Evolutionary conservation across 2,888 invertebrate genomes (phyloP).

Genomic region (Desoria tigrina): DNA sequence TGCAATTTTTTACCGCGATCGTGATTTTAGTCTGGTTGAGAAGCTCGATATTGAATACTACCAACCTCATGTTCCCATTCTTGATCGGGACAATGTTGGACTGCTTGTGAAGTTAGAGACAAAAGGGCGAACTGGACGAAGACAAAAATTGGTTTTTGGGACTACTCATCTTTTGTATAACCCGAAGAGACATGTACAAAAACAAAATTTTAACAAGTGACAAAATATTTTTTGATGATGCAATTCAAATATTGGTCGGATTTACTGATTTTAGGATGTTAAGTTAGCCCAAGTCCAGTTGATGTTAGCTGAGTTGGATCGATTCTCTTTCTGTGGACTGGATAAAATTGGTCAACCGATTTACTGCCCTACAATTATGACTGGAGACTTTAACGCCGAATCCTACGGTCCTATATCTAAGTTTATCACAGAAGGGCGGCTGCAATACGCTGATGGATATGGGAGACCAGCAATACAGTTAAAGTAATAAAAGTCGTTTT

Average conservation of each 20-base stretch:
- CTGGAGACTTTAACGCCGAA: conserved; percentile 89
- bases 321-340: conserved; percentile 65
- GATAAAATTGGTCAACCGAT: conserved; percentile 56
- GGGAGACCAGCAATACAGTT: conserved; percentile 21
- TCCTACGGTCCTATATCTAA: conserved; percentile 73
- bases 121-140: conserved; percentile 57
- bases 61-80: conserved; percentile 62
- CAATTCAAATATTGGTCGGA: not conserved
- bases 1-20: conserved; percentile 76
- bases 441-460: conserved; percentile 35
- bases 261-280: conserved; percentile 67
- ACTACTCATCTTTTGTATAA: conserved; percentile 95
- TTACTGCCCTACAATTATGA: conserved; percentile 78
- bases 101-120: conserved; percentile 73
- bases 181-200: conserved; percentile 67
- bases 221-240: not conserved
- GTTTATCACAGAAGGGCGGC: conserved; percentile 66
- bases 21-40: conserved; percentile 68
- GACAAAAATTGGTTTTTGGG: conserved; percentile 71
- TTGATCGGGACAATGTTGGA: conserved; percentile 87
- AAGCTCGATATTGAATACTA: conserved; percentile 71
- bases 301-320: conserved; percentile 80
- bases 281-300: conserved; percentile 83
- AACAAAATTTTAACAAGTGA: not conserved
- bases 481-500: conserved; percentile 53